Base-by-base conservation (phyloP, 2,888 invertebrate species). In the Phorcus lineatus region DNA sequence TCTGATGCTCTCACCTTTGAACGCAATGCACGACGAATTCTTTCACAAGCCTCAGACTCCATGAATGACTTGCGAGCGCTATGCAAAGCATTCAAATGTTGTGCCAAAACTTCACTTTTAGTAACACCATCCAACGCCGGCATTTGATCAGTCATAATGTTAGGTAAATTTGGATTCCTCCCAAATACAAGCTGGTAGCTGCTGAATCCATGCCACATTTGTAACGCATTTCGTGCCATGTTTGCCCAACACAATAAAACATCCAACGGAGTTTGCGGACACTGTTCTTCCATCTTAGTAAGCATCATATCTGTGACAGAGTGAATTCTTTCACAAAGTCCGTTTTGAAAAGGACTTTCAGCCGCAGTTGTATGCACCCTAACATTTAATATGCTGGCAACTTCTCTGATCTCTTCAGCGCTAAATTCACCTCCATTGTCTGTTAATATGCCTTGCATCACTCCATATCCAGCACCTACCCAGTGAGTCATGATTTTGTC, bases 1-100 rank as follows among this genome's bases (percentile, higher is more conserved):
- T 4, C 24, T 52, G 31, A 52, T 62, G 82, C 66, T 19, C 80
- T n/a, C 36, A 66, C 78, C n/a, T 80, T 74, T 19, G 57, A 78
- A 16, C 82, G 24, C 19, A 80, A 54, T 31, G 82, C 80, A 57
- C 36, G 36, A 36, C 36, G 36, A 6, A 36, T 36, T 36, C 36
- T 36, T 36, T 62, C 66, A 22, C 31, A 24, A n/a, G 66, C 66
- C 17, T 62, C 66, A 2, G 22, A 28, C 22, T 62, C 2, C 13
- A 62, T 62, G 66, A 62, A 62, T 2, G 66, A 24, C 31, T 16
- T 62, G 2, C 66, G 22, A 62, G 66, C 22, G 0, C 1, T 2
- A 17, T 62, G 66, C 16, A 62, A 31, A 31, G 2, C 22, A 22
- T 62, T 62, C 6, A 62, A 62, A 19, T 62, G 66, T 62, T 62